Percentiles rank a stretch among this genome's conserved stretches.
These are phyloP conservation scores for Ernsta delagoae DNA, from an alignment of 2,888 invertebrate species.

Conservation along the genomic window DNA sequence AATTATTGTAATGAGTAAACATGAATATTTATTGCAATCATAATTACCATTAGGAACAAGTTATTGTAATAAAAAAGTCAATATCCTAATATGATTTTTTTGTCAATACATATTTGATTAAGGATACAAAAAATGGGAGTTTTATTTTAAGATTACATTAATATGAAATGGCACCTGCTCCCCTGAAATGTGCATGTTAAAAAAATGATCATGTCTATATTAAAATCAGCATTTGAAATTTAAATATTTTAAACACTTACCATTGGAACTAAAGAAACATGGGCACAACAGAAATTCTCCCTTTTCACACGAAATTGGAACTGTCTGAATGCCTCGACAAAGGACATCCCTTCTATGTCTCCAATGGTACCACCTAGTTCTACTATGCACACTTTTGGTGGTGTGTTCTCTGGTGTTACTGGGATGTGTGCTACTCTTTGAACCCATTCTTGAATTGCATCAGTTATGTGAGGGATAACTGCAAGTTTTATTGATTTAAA, in stretches of 20 bases:
- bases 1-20: too few species aligned
- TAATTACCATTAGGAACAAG: too few species aligned
- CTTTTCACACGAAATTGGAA: slow-evolving; percentile 97
- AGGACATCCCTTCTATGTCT: slow-evolving; percentile 99
- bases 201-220: not conserved
- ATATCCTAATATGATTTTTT: too few species aligned
- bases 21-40: too few species aligned
- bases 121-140: too few species aligned
- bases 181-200: not conserved
- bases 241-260: slow-evolving; percentile 68
- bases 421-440: slow-evolving; percentile 95
- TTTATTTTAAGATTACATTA: too few species aligned
- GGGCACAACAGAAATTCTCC: slow-evolving; percentile 98
- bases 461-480: slow-evolving; percentile 99
- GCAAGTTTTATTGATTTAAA: slow-evolving; percentile 30
- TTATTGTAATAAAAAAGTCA: too few species aligned
- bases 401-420: slow-evolving; percentile 88
- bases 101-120: too few species aligned
- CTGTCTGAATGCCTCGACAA: slow-evolving; percentile 99
- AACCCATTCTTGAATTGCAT: slow-evolving; percentile 99
- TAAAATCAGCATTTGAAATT: too few species aligned
- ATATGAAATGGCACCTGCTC: too few species aligned
- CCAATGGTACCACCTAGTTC: slow-evolving; percentile 99
- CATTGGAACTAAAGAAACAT: slow-evolving; percentile 98
- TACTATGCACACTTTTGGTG: slow-evolving; percentile 93